Percentiles rank a stretch among this genome's conserved stretches.
Conservation (phyloP, 2,797 vertebrate genomes). For the Anas bernieri region DNA sequence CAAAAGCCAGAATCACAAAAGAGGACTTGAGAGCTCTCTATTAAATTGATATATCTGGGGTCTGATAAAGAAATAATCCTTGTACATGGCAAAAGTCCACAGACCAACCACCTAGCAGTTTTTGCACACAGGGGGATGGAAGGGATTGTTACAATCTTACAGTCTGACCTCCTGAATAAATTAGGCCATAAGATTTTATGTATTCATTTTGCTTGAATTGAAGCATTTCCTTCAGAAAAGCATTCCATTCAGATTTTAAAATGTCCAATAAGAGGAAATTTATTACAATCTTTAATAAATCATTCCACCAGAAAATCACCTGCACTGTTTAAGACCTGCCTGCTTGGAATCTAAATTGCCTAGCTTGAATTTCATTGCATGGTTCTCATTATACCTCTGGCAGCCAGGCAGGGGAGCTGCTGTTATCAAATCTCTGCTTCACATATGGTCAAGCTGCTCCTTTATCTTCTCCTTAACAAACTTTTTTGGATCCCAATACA, state of each 20-base stretch:
- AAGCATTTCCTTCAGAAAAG: conserved; percentile 17
- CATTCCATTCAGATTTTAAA: conserved; percentile 9
- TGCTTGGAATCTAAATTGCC: conserved; percentile 24
- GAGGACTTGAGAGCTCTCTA: neutral
- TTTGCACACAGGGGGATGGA: neutral
- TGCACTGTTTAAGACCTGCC: neutral
- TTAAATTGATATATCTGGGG: neutral
- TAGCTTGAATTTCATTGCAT: conserved; percentile 14
- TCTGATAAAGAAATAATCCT: neutral
- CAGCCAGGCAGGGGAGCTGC: conserved; percentile 10
- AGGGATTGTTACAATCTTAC: neutral
- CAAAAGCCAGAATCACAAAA: neutral
- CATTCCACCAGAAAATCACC: conserved; percentile 26
- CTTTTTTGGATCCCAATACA: neutral
- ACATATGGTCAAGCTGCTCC: neutral
- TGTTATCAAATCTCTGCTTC: conserved; percentile 3
- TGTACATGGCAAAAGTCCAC: neutral
- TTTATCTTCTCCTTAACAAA: conserved; percentile 33
- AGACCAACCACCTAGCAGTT: neutral
- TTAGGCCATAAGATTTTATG: neutral
- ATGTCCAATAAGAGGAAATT: neutral
- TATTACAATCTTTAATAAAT: conserved; percentile 54
- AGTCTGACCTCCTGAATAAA: neutral
- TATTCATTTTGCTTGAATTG: conserved; percentile 30
- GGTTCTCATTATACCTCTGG: conserved; percentile 7